These are phyloP conservation scores for Distichodus sexfasciatus DNA, from an alignment of 2,797 vertebrate species.

Conservation along the genomic window DNA sequence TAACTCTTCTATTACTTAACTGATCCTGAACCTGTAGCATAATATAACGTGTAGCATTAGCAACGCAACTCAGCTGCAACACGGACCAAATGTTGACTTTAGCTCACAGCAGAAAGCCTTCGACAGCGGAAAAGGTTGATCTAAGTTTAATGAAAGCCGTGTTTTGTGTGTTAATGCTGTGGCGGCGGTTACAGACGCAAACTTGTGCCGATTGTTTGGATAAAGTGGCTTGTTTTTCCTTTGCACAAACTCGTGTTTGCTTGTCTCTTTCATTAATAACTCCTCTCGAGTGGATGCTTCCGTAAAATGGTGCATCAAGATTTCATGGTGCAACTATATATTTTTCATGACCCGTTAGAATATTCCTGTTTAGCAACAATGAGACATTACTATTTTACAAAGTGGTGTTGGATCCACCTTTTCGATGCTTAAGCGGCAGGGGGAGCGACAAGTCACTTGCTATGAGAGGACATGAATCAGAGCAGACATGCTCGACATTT, in stretches of 20 bases:
- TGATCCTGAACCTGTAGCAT: no score
- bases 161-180: conserved; percentile 65
- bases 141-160: conserved; percentile 64
- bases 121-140: conserved; percentile 57
- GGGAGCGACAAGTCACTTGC: conserved; percentile 46
- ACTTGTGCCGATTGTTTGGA: conserved; percentile 67
- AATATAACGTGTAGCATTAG: no score
- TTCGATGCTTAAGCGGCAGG: conserved; percentile 58
- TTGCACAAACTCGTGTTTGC: conserved; percentile 67
- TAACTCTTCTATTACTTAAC: no score
- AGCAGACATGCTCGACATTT: conserved; percentile 52
- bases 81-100: neutral
- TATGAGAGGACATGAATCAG: conserved; percentile 30
- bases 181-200: conserved; percentile 68
- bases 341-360: conserved; percentile 81
- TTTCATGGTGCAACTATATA: conserved; percentile 77
- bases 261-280: conserved; percentile 80
- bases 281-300: conserved; percentile 76
- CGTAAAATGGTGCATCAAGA: conserved; percentile 77
- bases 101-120: neutral
- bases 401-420: conserved; percentile 71
- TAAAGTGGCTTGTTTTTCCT: conserved; percentile 57
- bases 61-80: neutral
- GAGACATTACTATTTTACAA: conserved; percentile 77
- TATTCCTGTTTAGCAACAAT: conserved; percentile 77